Base-by-base conservation (phyloP, 1,140 invertebrate genomes). In the Maconellicoccus hirsutus region DNA sequence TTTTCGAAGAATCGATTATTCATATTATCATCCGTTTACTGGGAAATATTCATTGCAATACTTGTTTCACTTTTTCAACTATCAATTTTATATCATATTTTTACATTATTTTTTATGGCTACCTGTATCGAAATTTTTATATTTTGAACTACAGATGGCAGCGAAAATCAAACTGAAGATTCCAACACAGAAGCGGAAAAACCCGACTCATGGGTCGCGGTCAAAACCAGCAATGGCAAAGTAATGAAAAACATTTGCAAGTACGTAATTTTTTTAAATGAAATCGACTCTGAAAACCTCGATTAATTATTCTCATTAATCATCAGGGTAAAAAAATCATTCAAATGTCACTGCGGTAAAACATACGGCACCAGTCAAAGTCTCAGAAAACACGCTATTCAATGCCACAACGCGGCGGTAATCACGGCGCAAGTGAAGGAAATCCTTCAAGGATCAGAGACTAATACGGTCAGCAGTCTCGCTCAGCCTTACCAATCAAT, bases 301-400 rank as follows among this genome's bases (percentile, higher is more conserved):
- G 10, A n/a, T 42, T 42, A 10, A 10, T 42, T 10, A 10, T 42
- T 42, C n/a, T 21, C 74, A 73, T 71, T 69, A 74, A 69, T 73
- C n/a, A n/a, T 81, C 82, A 90, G 89, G 80, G 81, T 89, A 75
- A 85, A 84, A 77, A 91, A 91, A 81, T 84, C 84, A 6, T 90
- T 86, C 79, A 88, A 87, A 77, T 92, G 90, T 79, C 85, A 86
- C 76, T 92, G 90, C 80, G 89, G 89, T 70, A 92, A 91, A 81
- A 90, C 86, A 77, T 92, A 91, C 80, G 89, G 89, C 78, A 89
- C 89, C 63, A 80, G 84, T 14, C 86, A 89, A 78, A 88, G 88
- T 29, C 80, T 92, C 74, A 89, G 88, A 75, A 87, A 84, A 75
- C 90, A 92, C 76, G 82, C 84, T 3, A 78, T 83, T 63, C 75